These are phyloP conservation scores for Phoxinus dragarum DNA, from an alignment of 2,797 vertebrate species.

Conservation along the genomic window DNA sequence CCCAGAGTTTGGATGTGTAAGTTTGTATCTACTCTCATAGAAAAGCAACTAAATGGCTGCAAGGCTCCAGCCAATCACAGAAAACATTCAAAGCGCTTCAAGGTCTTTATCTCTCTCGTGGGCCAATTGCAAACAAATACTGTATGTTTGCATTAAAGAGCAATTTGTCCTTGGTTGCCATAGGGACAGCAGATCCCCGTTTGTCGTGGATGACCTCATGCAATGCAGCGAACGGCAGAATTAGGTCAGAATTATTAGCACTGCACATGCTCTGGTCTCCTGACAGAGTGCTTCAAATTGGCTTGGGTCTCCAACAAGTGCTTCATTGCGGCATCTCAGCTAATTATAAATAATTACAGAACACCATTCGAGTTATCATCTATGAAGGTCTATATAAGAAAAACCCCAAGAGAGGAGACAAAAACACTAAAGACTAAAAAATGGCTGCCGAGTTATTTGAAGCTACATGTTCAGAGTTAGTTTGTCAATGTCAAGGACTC, in stretches of 20 bases:
- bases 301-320: constrained; percentile 68
- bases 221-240: constrained; percentile 57
- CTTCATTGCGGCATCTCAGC: constrained; percentile 67
- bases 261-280: constrained; percentile 62
- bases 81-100: constrained; percentile 11
- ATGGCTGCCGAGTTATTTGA: background rate
- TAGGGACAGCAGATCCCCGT: constrained; percentile 39
- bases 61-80: constrained; percentile 7
- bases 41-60: background rate
- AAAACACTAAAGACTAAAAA: background rate
- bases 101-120: constrained; percentile 5
- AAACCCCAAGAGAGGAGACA: constrained; percentile 15
- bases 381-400: constrained; percentile 56
- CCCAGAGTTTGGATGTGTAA: background rate
- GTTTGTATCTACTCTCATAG: background rate
- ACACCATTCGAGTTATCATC: constrained; percentile 59
- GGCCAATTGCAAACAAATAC: constrained; percentile 41
- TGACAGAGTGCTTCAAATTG: constrained; percentile 71
- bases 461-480: background rate
- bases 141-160: constrained; percentile 41
- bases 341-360: constrained; percentile 76
- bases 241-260: constrained; percentile 68
- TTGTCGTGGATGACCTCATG: constrained; percentile 18
- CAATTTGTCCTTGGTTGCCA: constrained; percentile 52
- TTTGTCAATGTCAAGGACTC: too few relatives aligned